These are phyloP conservation scores for Acanthosepion pharaonis DNA, from an alignment of 2,888 invertebrate species.

Conservation along the genomic window DNA sequence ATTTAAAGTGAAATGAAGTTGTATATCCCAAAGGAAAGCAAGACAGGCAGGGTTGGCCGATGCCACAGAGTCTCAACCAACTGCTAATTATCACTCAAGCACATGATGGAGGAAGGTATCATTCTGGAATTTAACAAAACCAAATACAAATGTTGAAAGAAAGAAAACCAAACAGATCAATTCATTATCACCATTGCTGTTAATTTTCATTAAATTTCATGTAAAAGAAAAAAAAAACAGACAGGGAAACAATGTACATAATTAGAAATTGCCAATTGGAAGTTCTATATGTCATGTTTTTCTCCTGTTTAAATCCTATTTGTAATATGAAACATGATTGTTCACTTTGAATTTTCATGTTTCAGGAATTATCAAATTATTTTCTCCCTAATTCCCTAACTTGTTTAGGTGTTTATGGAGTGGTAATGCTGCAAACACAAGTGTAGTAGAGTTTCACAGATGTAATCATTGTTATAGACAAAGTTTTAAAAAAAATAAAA, in stretches of 20 bases:
- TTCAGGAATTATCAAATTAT: neutral
- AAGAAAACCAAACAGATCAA: neutral
- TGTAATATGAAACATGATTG: constrained; percentile 16
- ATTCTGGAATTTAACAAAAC: neutral
- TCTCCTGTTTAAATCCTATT: neutral
- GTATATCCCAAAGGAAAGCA: constrained; percentile 10
- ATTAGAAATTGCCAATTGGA: neutral
- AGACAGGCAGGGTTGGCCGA: neutral
- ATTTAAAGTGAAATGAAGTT: constrained; percentile 33
- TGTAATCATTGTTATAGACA: neutral
- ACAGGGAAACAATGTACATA: neutral
- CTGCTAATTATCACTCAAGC: neutral
- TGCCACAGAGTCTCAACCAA: constrained; percentile 8
- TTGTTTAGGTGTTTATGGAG: neutral
- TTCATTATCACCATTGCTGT: constrained; percentile 8
- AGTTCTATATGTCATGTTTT: neutral
- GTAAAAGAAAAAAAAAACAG: neutral
- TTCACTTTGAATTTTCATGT: constrained; percentile 2
- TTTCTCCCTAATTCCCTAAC: constrained; percentile 16
- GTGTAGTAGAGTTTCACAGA: neutral
- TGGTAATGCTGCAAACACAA: neutral
- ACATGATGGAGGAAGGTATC: neutral
- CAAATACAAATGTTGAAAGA: neutral
- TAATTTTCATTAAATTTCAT: constrained; percentile 33
- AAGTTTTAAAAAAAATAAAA: neutral